Conservation (phyloP, 1,140 invertebrate species). For the Penaeus indicus region DNA sequence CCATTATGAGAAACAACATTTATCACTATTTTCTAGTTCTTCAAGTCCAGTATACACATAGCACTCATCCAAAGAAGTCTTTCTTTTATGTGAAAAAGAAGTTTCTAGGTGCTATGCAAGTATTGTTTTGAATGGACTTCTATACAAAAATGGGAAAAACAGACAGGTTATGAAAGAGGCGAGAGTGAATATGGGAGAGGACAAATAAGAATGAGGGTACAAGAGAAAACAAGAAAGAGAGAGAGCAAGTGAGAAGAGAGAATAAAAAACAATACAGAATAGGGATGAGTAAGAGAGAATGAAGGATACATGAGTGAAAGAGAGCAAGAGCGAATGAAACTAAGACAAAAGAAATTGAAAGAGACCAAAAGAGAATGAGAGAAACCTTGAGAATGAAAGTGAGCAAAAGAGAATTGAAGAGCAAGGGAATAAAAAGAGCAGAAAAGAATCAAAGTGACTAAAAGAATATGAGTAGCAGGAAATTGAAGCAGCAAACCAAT, state of each 20-base stretch:
- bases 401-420: not conserved
- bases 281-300: not conserved
- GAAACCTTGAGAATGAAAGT: not conserved
- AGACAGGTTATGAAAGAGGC: too few species aligned
- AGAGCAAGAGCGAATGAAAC: not conserved
- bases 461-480: not conserved
- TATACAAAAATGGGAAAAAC: too few species aligned
- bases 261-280: not conserved
- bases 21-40: too few species aligned
- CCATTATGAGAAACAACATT: too few species aligned
- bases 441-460: not conserved
- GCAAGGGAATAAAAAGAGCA: not conserved
- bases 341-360: not conserved
- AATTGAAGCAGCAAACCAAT: too few species aligned
- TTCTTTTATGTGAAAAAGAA: too few species aligned
- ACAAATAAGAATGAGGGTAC: not conserved
- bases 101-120: too few species aligned
- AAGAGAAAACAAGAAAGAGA: not conserved
- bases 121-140: too few species aligned
- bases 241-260: not conserved
- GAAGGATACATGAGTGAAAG: not conserved
- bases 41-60: too few species aligned
- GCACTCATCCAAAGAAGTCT: too few species aligned
- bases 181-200: not conserved
- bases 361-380: not conserved